Percentiles rank a stretch among this genome's conserved stretches.
These are phyloP conservation scores for Misgurnus anguillicaudatus DNA, from an alignment of 2,113 vertebrate species.

Conservation along the genomic window DNA sequence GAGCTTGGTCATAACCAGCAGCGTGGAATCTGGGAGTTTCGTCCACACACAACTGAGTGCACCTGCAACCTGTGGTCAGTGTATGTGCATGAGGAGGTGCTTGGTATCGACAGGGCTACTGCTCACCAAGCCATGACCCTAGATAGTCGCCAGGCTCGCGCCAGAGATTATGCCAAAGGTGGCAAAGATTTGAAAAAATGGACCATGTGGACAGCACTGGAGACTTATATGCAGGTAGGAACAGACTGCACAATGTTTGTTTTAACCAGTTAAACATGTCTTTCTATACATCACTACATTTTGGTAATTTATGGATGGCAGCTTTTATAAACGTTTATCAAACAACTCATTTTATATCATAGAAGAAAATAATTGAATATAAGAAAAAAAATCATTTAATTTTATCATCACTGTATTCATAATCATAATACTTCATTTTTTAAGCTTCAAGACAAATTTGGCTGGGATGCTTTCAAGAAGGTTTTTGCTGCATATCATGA, in stretches of 20 bases:
- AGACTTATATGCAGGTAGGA: slow-evolving; percentile 78
- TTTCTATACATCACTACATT: too few relatives aligned
- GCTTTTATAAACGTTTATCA: too few relatives aligned
- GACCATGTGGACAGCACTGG: slow-evolving; percentile 69
- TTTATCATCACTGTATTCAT: too few relatives aligned
- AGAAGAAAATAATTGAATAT: too few relatives aligned
- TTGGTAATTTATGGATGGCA: too few relatives aligned
- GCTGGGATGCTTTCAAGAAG: slow-evolving; percentile 76
- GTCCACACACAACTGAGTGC: slow-evolving; percentile 75
- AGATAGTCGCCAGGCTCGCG: slow-evolving; percentile 34
- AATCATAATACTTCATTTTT: neutral
- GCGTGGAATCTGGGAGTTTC: slow-evolving; percentile 75
- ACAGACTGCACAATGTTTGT: neutral
- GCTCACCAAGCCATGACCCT: slow-evolving; percentile 57
- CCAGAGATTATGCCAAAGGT: slow-evolving; percentile 40
- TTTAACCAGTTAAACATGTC: too few relatives aligned
- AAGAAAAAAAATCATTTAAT: too few relatives aligned
- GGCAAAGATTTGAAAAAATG: slow-evolving; percentile 64
- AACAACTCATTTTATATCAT: too few relatives aligned
- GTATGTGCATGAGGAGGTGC: slow-evolving; percentile 72
- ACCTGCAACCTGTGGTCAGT: slow-evolving; percentile 84
- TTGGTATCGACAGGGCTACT: slow-evolving; percentile 58
- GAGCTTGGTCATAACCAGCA: slow-evolving; percentile 84
- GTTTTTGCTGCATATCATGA: slow-evolving; percentile 77
- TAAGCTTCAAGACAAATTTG: slow-evolving; percentile 80